phyloP scores from a whole-genome alignment of 2,888 invertebrate species.

The Ecdyonurus torrentis region DNA sequence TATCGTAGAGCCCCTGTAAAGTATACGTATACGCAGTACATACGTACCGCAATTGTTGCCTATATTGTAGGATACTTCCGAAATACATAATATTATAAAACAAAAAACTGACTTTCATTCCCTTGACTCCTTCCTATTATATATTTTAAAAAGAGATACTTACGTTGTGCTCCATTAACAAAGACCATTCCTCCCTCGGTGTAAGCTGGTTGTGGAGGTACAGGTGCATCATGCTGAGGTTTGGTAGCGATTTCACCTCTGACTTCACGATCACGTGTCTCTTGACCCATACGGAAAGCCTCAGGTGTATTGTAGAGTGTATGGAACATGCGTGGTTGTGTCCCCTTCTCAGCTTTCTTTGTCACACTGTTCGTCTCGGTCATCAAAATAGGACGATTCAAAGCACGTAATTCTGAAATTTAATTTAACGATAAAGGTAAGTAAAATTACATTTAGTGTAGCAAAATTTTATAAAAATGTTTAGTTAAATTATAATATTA shows the following conservation, averaged over 20 bases:
- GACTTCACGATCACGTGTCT: conserved; percentile 31
- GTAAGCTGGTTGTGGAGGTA: conserved; percentile 26
- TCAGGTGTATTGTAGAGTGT: conserved; percentile 31
- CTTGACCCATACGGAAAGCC: conserved; percentile 28
- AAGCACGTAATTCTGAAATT: background rate
- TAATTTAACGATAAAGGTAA: no score
- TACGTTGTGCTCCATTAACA: conserved; percentile 20
- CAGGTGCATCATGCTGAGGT: background rate
- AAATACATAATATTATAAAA: no score
- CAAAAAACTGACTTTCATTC: no score
- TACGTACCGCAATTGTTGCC: no score
- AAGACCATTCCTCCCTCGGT: conserved; percentile 44
- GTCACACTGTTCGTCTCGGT: background rate
- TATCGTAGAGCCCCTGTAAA: no score
- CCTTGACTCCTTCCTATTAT: no score
- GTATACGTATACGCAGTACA: no score
- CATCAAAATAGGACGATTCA: background rate
- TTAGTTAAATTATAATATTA: no score
- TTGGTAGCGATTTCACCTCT: conserved; percentile 26
- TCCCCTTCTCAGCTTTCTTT: background rate
- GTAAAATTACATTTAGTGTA: no score
- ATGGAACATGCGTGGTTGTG: conserved; percentile 20
- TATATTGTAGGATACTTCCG: no score
- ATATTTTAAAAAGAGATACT: no score
- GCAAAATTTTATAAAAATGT: no score